A percentile compares a stretch with the other conserved stretches of the same genome.
Conservation (phyloP, 2,888 invertebrate species). For the Timema podura region DNA sequence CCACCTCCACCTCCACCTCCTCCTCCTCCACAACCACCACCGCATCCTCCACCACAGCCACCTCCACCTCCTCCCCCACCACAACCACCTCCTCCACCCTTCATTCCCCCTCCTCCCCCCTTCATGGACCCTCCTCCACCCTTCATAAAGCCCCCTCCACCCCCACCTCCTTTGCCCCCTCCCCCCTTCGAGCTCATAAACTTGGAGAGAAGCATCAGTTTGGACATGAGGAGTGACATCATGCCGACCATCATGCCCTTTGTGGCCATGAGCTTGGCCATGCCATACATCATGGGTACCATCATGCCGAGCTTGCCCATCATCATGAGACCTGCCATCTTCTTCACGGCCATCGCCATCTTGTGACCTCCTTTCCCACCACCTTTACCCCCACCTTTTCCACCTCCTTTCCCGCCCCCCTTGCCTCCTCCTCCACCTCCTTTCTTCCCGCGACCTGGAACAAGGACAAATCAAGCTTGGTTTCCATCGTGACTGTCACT, state of each 20-base stretch:
- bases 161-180: too few relatives aligned
- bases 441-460: slow-evolving; percentile 14
- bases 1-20: background rate
- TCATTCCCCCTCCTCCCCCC: too few relatives aligned
- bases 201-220: background rate
- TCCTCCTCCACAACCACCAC: background rate
- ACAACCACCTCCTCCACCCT: background rate
- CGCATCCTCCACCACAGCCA: background rate
- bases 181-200: too few relatives aligned
- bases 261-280: slow-evolving; percentile 22
- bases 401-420: slow-evolving; percentile 16
- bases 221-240: slow-evolving; percentile 11
- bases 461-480: background rate
- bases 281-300: slow-evolving; percentile 18
- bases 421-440: background rate
- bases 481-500: too few relatives aligned
- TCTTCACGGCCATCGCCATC: slow-evolving; percentile 22
- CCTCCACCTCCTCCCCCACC: background rate
- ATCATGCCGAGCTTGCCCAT: slow-evolving; percentile 24
- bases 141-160: too few relatives aligned
- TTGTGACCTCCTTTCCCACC: slow-evolving; percentile 15
- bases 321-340: slow-evolving; percentile 23
- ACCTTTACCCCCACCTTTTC: background rate
- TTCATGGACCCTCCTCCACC: too few relatives aligned
- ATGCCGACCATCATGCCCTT: slow-evolving; percentile 22